Conservation (phyloP, 2,888 invertebrate genomes). For the Stenichneumon culpator region DNA sequence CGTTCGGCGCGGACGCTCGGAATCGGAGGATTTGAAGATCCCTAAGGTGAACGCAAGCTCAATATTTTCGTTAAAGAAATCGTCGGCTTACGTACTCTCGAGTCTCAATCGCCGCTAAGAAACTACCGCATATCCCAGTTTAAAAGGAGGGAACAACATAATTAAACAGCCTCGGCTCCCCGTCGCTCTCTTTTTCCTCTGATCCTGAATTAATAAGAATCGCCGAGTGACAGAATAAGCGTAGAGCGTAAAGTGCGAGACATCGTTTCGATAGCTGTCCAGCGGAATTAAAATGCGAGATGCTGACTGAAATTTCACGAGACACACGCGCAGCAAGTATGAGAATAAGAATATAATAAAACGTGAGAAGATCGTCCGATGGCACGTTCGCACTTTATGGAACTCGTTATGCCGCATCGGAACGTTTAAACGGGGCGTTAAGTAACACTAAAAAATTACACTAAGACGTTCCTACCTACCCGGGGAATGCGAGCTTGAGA, state of each 20-base stretch:
- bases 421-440: constrained; percentile 50
- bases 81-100: constrained; percentile 49
- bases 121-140: constrained; percentile 54
- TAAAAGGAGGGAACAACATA: constrained; percentile 55
- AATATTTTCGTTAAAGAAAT: constrained; percentile 58
- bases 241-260: constrained; percentile 20
- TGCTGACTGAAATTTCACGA: constrained; percentile 47
- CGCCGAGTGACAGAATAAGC: constrained; percentile 42
- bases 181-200: constrained; percentile 39
- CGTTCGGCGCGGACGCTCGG: not conserved
- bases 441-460: constrained; percentile 58
- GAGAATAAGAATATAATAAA: constrained; percentile 40
- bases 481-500: constrained; percentile 31
- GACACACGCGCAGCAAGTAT: constrained; percentile 22
- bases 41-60: constrained; percentile 19
- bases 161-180: constrained; percentile 25
- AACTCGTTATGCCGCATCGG: constrained; percentile 52
- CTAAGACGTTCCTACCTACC: constrained; percentile 15
- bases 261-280: constrained; percentile 40
- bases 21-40: constrained; percentile 1
- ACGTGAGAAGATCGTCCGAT: constrained; percentile 24
- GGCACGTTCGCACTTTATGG: constrained; percentile 55
- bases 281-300: constrained; percentile 22
- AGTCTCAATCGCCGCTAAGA: constrained; percentile 22
- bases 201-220: constrained; percentile 61